Percentiles rank a stretch among this genome's conserved stretches.
Conservation (phyloP, 2,888 invertebrate species). For the Hirudinaria manillensis region DNA sequence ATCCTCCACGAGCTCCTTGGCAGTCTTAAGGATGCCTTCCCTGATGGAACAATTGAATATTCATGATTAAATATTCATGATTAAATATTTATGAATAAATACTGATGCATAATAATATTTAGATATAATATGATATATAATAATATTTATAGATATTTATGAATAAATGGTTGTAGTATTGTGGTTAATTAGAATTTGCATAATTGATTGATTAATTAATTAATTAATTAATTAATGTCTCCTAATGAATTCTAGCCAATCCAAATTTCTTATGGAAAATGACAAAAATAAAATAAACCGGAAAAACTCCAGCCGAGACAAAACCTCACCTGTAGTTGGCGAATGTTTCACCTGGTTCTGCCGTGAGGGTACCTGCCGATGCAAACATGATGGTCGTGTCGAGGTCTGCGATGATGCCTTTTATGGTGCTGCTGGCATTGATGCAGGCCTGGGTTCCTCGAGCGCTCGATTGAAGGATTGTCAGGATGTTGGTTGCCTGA, state of each 20-base stretch:
- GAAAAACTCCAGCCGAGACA: too few relatives aligned
- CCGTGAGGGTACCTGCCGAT: conserved; percentile 93
- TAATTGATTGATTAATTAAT: background rate
- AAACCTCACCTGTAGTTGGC: conserved; percentile 70
- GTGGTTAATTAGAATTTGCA: background rate
- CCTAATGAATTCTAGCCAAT: too few relatives aligned
- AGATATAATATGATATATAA: too few relatives aligned
- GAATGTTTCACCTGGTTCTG: conserved; percentile 85
- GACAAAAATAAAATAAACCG: too few relatives aligned
- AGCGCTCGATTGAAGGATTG: conserved; percentile 85
- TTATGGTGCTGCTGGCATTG: conserved; percentile 94
- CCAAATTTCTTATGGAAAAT: too few relatives aligned
- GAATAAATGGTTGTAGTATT: too few relatives aligned
- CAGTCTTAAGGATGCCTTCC: conserved; percentile 91
- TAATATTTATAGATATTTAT: too few relatives aligned
- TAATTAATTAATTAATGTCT: background rate
- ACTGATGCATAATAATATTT: background rate
- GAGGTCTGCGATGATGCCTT: conserved; percentile 78
- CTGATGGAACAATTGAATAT: too few relatives aligned
- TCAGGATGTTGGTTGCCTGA: conserved; percentile 70
- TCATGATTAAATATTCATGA: background rate
- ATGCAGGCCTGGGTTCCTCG: conserved; percentile 97
- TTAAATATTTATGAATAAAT: too few relatives aligned
- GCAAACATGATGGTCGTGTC: conserved; percentile 99
- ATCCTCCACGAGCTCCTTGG: conserved; percentile 95